A percentile compares a stretch with the other conserved stretches of the same genome.
Conservation (phyloP, 2,113 vertebrate species). For the Philantomba maxwellii region DNA sequence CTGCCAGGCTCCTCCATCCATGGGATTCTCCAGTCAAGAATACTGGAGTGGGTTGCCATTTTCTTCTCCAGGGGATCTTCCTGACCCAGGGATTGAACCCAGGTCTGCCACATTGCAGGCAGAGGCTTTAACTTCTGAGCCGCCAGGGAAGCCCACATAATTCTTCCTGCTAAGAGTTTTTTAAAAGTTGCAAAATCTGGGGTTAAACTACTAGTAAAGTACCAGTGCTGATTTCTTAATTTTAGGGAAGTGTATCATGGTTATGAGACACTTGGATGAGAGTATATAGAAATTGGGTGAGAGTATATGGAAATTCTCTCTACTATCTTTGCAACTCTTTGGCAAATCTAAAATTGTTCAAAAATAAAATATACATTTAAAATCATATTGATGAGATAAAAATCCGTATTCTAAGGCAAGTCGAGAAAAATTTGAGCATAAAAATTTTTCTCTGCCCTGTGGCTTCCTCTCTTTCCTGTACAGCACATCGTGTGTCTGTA, state of each 20-base stretch:
- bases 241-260: not conserved
- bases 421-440: not conserved
- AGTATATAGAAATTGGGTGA: not conserved
- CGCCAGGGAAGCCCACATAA: not conserved
- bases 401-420: not conserved
- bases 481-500: not conserved
- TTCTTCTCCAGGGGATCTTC: too few species aligned
- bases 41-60: too few species aligned
- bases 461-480: not conserved
- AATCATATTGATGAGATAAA: not conserved
- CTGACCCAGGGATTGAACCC: too few species aligned
- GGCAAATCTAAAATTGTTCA: not conserved
- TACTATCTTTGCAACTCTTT: not conserved
- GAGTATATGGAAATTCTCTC: not conserved
- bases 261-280: not conserved
- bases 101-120: too few species aligned
- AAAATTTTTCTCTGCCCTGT: not conserved
- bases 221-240: not conserved
- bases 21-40: too few species aligned
- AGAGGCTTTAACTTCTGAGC: too few species aligned
- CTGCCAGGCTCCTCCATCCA: too few species aligned
- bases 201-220: not conserved
- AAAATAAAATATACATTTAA: not conserved
- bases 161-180: not conserved
- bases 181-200: not conserved